Base-by-base conservation (phyloP, 1,140 invertebrate species). In the Brachionus paranguensis region DNA sequence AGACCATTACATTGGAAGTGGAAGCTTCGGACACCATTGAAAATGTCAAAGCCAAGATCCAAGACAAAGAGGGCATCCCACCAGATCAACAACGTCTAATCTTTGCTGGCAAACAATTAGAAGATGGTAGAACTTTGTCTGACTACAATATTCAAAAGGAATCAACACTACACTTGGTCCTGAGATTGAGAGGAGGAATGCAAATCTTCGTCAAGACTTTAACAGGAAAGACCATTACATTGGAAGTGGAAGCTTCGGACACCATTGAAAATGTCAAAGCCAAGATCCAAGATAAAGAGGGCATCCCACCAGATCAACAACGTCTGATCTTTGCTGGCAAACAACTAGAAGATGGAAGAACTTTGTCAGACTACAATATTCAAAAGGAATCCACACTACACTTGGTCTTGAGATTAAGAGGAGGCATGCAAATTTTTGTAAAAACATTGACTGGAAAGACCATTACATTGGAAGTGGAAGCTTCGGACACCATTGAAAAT, bases 41-140 rank as follows among this genome's bases (percentile, higher is more conserved):
- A 90, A 95, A 96, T 93, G 94, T 96, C 1, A 96, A 96, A 89
- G 93, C 94, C 20, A 95, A 96, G 88, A 95, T 96, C 87, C 94
- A 95, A 89, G 92, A 93, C 85, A 92, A 92, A 85, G 92, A 92
- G 87, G 94, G 88, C 0, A 84, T 84, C 12, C 84, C 84, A 10
- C 84, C 84, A 45, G 84, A 84, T 78, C 84, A 84, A 78, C 84
- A 84, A 29, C 41, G 84, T 33, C 74, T 89, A 0, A 89, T 89
- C 14, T 89, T 89, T 85, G 88, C 89, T 76, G 89, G 89, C 10
- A 89, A 90, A 84, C 89, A 90, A 55, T 83, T 91, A 1, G 89
- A 89, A 88, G 92, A 93, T 89, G 92, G 92, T 3, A 90, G 92
- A 7, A 91, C 90, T 5, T 87, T 93, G 0, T 92, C 91, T 0